Evolutionary conservation across 1,140 invertebrate genomes (phyloP).

Genomic region (Armadillidium nasatum): DNA sequence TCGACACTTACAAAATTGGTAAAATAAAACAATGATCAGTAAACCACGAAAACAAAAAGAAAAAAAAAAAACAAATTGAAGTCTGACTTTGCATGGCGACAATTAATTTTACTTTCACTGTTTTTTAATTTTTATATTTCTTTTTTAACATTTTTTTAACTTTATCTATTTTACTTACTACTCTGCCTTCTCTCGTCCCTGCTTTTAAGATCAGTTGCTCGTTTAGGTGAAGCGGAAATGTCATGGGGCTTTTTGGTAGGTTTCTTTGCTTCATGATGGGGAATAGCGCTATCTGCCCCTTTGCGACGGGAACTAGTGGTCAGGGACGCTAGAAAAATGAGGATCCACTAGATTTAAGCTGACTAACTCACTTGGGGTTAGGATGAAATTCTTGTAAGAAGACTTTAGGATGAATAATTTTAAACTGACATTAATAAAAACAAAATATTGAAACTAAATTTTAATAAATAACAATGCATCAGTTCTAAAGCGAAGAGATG

Average conservation of each 20-base stretch:
- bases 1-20: no score
- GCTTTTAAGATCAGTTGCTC: constrained; percentile 41
- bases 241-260: constrained; percentile 44
- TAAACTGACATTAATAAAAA: no score
- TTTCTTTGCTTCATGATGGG: constrained; percentile 45
- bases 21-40: no score
- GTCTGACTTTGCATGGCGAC: constrained; percentile 26
- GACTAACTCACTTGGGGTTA: neutral
- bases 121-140: constrained; percentile 12
- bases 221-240: constrained; percentile 43
- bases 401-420: no score
- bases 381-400: neutral
- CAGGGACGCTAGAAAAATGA: constrained; percentile 45
- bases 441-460: no score
- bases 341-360: constrained; percentile 21
- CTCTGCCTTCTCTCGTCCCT: constrained; percentile 43
- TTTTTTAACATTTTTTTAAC: neutral
- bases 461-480: no score
- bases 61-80: constrained; percentile 28
- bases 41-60: neutral
- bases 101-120: constrained; percentile 25
- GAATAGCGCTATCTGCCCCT: constrained; percentile 41
- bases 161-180: constrained; percentile 42
- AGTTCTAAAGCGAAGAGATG: no score
- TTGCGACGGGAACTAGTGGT: constrained; percentile 45